These are phyloP conservation scores for Theretra japonica DNA, from an alignment of 2,888 invertebrate genomes.

Conservation along the genomic window DNA sequence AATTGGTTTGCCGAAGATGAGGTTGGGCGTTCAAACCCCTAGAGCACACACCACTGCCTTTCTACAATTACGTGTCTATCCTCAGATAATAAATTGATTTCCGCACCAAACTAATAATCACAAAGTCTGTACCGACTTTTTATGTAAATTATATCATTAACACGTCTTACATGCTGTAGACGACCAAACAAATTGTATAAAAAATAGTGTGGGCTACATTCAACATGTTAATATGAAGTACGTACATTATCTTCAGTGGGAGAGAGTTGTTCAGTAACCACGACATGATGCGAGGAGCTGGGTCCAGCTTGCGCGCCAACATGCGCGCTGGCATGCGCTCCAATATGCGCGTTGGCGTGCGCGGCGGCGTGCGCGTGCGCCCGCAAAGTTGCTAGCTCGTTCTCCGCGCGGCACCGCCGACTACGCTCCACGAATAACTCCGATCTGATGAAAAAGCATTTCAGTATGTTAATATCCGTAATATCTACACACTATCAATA, in stretches of 20 bases:
- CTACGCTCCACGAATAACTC: conserved; percentile 73
- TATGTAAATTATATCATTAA: too few relatives aligned
- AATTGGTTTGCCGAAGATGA: too few relatives aligned
- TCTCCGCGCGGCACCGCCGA: conserved; percentile 69
- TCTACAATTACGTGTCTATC: too few relatives aligned
- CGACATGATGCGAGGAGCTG: neutral
- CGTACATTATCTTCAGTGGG: conserved; percentile 40
- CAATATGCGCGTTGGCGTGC: neutral
- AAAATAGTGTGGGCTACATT: too few relatives aligned
- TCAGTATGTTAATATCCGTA: neutral
- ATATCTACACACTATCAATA: too few relatives aligned
- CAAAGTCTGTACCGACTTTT: too few relatives aligned
- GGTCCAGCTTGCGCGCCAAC: neutral
- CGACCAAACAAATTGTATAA: too few relatives aligned
- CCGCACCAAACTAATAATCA: too few relatives aligned
- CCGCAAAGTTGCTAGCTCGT: conserved; percentile 57
- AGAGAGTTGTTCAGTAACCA: conserved; percentile 33
- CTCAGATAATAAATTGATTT: too few relatives aligned
- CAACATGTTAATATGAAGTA: neutral
- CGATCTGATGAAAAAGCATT: conserved; percentile 50
- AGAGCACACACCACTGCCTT: too few relatives aligned
- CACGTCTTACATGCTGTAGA: too few relatives aligned
- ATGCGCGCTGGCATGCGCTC: neutral
- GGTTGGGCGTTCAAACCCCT: too few relatives aligned
- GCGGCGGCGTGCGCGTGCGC: conserved; percentile 34